These are phyloP conservation scores for Lithobates sylvaticus DNA, from an alignment of 2,797 vertebrate genomes.

Conservation along the genomic window DNA sequence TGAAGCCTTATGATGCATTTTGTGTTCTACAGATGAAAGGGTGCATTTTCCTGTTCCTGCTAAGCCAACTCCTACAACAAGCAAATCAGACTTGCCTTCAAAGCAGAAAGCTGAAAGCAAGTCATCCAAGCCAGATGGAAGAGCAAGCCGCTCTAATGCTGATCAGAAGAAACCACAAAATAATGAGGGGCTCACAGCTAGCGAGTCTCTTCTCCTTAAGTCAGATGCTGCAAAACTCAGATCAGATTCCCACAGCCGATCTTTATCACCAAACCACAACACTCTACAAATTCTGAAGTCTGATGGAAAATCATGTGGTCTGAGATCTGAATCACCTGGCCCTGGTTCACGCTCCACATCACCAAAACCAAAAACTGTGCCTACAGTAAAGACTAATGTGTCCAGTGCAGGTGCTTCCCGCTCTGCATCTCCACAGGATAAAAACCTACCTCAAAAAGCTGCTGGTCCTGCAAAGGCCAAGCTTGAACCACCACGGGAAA, in stretches of 20 bases:
- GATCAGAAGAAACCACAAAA: conserved; percentile 89
- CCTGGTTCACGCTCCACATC: conserved; percentile 91
- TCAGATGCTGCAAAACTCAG: conserved; percentile 94
- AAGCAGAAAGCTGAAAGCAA: conserved; percentile 91
- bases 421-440: conserved; percentile 89
- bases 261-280: conserved; percentile 97
- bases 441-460: conserved; percentile 88
- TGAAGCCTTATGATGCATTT: conserved; percentile 46
- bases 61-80: conserved; percentile 83
- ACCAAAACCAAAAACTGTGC: conserved; percentile 90
- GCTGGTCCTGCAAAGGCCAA: conserved; percentile 88
- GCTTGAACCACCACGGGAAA: conserved; percentile 93
- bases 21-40: conserved; percentile 86
- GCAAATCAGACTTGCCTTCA: conserved; percentile 78
- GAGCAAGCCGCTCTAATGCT: conserved; percentile 79
- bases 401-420: conserved; percentile 86
- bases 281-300: conserved; percentile 94
- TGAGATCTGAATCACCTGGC: conserved; percentile 92
- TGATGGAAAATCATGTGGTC: conserved; percentile 85
- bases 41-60: conserved; percentile 83
- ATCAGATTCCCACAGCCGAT: conserved; percentile 96
- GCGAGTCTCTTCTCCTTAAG: conserved; percentile 91
- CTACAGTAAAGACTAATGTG: conserved; percentile 85
- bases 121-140: conserved; percentile 87
- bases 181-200: conserved; percentile 87